Base-by-base conservation (phyloP, 2,113 vertebrate genomes). In the Tachycineta bicolor region DNA sequence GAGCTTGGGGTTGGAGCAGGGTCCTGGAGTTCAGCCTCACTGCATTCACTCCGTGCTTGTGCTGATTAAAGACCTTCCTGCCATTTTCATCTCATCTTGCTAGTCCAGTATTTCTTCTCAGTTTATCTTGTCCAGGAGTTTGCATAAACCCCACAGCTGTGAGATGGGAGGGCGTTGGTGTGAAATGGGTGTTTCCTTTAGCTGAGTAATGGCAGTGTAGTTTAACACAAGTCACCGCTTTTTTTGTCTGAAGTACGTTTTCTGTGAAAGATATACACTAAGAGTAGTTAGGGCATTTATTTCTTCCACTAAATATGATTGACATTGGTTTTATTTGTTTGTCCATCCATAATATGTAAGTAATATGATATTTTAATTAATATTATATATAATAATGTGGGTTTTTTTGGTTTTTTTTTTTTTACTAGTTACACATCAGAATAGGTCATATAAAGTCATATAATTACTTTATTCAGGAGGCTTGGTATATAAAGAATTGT, bases 81-180 rank as follows among this genome's bases (percentile, higher is more conserved):
- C 20, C 29, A 19, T 63, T 77, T 49, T 44, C 22, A 20, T 73
- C 43, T 78, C 19, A 5, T 74, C 70, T 39, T 70, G 43, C 60
- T 84, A 37, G n/a, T 49, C 46, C 17, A 12, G 0, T 58, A 5
- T 89, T 74, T 87, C 29, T 53, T 11, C 22, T 15, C 22, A 34
- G 31, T 12, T 82, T 47, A 5, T 37, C 26, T 82, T 90, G n/a
- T 25, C 11, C 34, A 43, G 47, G 39, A 75, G 10, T 39, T 84
- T 68, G 43, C 62, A 50, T 13, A 70, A 87, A 65, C 26, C 12
- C 5, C 34, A 15, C 3, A 1, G 1, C 0, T 59, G 14, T 58
- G 69, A 23, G 31, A 29, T 73, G 28, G 37, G 29, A 81, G 29
- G 10, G 26, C 0, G 0, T 68, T 4, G 12, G 16, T 34, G 4